Base-by-base conservation (phyloP, 2,888 invertebrate species). In the Cylindroiulus punctatus region DNA sequence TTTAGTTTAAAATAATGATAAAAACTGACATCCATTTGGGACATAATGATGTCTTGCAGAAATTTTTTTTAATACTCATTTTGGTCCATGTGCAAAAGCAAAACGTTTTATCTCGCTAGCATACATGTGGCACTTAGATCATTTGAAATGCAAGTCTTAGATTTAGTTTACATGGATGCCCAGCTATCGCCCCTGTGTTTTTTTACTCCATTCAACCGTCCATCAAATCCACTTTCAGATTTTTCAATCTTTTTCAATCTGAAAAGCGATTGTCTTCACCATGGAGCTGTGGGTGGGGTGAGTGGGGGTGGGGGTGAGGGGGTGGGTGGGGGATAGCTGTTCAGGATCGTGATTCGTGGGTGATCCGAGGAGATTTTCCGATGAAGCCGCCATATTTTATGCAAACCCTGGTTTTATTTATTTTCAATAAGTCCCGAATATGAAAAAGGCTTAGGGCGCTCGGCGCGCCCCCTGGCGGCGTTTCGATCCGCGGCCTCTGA, bases 221-320 rank as follows among this genome's bases (percentile, higher is more conserved):
- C 52, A 52, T 52, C 52, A 52, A 52, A 52, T 52, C 52, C 52
- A 52, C 52, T 52, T 52, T 52, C 14, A 36, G 7, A 52, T 52
- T 52, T 52, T 52, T 52, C 47, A 47, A 47, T 47, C 47, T 52
- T 52, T 52, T 52, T 52, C 52, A 52, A 52, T 52, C 52, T 52
- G 52, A 52, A 52, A 52, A 52, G 52, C 52, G n/a, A 52, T 52
- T 52, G 52, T 52, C 52, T n/a, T 52, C 52, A n/a, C 52, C n/a
- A 19, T 19, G 12, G 0, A 3, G 52, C 3, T n/a, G 47, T 52
- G 12, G 19, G n/a, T 7, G n/a, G 52, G n/a, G 19, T 12, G 52
- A 19, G 36, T 36, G 36, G 7, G 36, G 36, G 36, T 36, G 36
- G 36, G 10, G 10, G 12, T 47, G 5, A 12, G 47, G 47, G 47